Conservation (phyloP, 2,113 vertebrate species). For the Thunnus thynnus region DNA sequence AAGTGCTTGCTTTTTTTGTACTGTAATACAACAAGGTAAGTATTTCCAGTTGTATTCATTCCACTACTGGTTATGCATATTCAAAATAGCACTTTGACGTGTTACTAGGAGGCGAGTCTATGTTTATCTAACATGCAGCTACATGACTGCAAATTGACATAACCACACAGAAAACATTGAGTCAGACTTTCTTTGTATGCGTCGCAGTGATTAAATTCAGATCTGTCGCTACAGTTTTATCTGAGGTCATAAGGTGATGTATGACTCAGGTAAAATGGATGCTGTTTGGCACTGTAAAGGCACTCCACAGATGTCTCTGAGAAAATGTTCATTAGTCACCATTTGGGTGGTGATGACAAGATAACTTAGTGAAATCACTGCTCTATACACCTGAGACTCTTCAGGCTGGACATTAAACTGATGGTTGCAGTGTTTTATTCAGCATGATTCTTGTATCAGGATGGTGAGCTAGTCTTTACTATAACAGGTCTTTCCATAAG, state of each 20-base stretch:
- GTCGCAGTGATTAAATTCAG: neutral
- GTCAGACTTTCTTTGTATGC: neutral
- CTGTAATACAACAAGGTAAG: too few relatives aligned
- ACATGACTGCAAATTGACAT: neutral
- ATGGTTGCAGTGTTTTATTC: neutral
- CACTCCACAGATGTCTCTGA: slow-evolving; percentile 21
- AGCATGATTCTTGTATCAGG: neutral
- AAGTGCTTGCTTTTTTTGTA: too few relatives aligned
- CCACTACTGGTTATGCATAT: too few relatives aligned
- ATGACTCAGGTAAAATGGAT: slow-evolving; percentile 41
- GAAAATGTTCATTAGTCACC: slow-evolving; percentile 5
- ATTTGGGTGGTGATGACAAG: neutral
- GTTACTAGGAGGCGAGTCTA: too few relatives aligned
- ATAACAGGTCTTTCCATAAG: too few relatives aligned
- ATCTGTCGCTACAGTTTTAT: slow-evolving; percentile 17
- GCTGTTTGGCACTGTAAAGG: slow-evolving; percentile 4
- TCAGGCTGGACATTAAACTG: neutral
- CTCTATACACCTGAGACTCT: slow-evolving; percentile 5
- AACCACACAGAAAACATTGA: slow-evolving; percentile 13
- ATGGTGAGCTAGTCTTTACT: slow-evolving; percentile 11
- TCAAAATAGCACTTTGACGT: too few relatives aligned
- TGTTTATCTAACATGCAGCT: neutral
- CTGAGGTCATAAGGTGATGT: slow-evolving; percentile 33
- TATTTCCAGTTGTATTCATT: neutral
- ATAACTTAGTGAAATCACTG: neutral